Evolutionary conservation across 1,140 invertebrate genomes (phyloP), one percentile per base, ranked within the genome.

Genomic region (Orius insidiosus): DNA sequence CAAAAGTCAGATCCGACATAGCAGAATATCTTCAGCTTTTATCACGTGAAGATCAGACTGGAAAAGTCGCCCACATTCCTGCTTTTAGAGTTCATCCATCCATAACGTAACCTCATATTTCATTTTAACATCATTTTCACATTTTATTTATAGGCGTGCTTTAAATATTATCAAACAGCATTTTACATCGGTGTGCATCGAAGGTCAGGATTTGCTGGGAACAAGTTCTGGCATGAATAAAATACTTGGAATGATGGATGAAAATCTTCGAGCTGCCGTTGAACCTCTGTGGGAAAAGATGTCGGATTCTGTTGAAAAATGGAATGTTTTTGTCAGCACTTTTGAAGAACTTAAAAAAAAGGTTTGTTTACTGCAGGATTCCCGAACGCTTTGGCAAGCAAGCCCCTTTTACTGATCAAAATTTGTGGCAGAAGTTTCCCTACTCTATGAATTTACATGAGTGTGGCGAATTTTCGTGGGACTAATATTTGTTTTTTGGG

Each of bases 21-120:
- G 87, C 85, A 8, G 88, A 94, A 61, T 98, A 98, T 64, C 66
- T 98, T 1, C 81, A 79, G 53, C 53, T 89, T 1, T 64, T 89
- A 32, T 67, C 72, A 56, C 85, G 86, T 48, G 83, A 84, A 24
- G 78, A 85, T 54, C 74, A 70, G 54, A 74, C 75, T 58, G 67
- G 70, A 15, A 87, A 88, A 58, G 89, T 89, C 67, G 84, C 89
- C 0, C 66, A 70, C 55, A 57, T 92, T 13, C 67, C 66, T 43
- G 52, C 55, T 2, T 72, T 76, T 15, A 75, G 72, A 53, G 65
- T 87, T 14, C 88, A 94, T 69, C 77, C 81, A 45, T 83, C 78
- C 46, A 69, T 89, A 6, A 71, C 66, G 83, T 85, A 62, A 66
- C 57, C n/a, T 46, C 14, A 35, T 41, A 33, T 51, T 34, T 9